Base-by-base conservation (phyloP, 2,113 vertebrate species). In the Neotoma lepida region DNA sequence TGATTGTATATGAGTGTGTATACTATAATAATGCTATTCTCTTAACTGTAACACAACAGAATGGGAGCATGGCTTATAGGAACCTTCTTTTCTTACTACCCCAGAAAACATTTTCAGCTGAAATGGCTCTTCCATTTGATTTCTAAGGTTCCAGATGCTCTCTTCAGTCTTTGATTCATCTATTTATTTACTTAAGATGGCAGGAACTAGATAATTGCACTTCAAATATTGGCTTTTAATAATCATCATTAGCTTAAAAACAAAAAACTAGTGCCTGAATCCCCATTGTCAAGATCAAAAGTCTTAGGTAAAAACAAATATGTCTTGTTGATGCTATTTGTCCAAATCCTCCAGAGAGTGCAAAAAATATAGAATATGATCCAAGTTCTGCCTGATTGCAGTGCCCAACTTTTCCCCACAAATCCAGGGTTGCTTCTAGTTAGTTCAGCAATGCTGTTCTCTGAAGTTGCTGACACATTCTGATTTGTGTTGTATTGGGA, bases 41-140 rank as follows among this genome's bases (percentile, higher is more conserved):
- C 85, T 64, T 86, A 89, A 93, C 20, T 71, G 18, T 93, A 94
- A 74, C 68, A 28, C 39, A 92, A 8, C 18, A 90, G 68, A 95
- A 86, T 30, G 54, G 6, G 39, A 71, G 15, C 24, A 56, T 7
- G 56, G 14, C 17, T 86, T 86, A 30, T 73, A 33, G 77, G 35
- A 94, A 82, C 4, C 71, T 88, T 82, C 18, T 94, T 81, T 54
- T 33, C 35, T 93, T 77, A 33, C 9, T 93, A 41, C 7, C 33
- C 30, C 1, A 76, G 84, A 95, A 93, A 70, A 68, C 22, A 63
- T 89, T 91, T 73, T 93, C 41, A 74, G 10, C 22, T 87, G 56
- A 41, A n/a, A 56, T n/a, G 15, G 8, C 30, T 24, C 64, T 93
- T 93, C 49, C 28, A 76, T 5, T 76, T 74, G 49, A 88, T 89